These are phyloP conservation scores for Myocastor coypus DNA, from an alignment of 2,113 vertebrate genomes.

Conservation along the genomic window DNA sequence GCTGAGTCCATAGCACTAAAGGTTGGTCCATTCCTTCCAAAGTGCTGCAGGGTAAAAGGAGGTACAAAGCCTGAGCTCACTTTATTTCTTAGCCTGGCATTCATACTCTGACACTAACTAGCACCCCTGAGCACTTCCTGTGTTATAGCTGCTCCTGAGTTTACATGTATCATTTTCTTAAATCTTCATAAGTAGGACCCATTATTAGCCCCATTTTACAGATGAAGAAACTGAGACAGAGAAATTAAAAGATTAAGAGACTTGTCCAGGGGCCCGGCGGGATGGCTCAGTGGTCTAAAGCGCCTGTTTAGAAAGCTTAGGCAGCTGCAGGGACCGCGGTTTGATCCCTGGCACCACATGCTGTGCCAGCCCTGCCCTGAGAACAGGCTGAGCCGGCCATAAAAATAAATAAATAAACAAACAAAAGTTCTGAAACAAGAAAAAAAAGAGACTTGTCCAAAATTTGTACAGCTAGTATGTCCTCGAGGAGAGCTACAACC, in stretches of 20 bases:
- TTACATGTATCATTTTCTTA: neutral
- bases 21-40: neutral
- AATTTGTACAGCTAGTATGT: neutral
- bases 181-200: neutral
- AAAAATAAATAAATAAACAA: too few relatives aligned
- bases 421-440: too few relatives aligned
- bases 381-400: too few relatives aligned
- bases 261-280: too few relatives aligned
- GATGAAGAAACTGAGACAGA: conserved; percentile 33
- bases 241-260: conserved; percentile 4
- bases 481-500: neutral
- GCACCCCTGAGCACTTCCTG: neutral
- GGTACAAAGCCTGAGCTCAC: neutral
- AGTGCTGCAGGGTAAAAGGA: neutral
- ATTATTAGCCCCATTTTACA: conserved; percentile 21
- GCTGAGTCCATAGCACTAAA: neutral
- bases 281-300: too few relatives aligned
- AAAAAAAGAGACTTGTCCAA: neutral
- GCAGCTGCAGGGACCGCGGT: too few relatives aligned
- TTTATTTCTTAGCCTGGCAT: neutral
- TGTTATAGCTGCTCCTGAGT: neutral
- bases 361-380: too few relatives aligned
- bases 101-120: neutral
- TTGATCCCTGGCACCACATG: too few relatives aligned
- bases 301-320: too few relatives aligned